Conservation (phyloP, 2,888 invertebrate genomes). For the Pocota personata region DNA sequence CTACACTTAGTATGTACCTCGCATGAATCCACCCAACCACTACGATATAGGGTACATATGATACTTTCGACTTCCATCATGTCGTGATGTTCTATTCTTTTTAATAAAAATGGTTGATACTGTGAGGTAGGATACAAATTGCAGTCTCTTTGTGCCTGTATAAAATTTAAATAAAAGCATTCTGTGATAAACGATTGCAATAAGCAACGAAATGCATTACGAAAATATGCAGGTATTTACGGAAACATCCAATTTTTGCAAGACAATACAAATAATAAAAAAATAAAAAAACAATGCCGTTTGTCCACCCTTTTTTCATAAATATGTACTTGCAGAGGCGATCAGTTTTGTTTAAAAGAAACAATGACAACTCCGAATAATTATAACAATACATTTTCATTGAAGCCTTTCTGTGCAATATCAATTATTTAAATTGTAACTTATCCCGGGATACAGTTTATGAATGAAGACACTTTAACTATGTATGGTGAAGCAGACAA, state of each 20-base stretch:
- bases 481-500: not conserved
- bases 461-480: conserved; percentile 29
- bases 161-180: not conserved
- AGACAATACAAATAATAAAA: not conserved
- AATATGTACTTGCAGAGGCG: not conserved
- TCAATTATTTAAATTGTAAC: conserved; percentile 36
- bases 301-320: not conserved
- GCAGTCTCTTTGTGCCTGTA: not conserved
- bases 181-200: not conserved
- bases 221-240: not conserved
- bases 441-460: not conserved
- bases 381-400: conserved; percentile 21
- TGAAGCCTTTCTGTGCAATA: conserved; percentile 2
- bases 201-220: not conserved
- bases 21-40: too few relatives aligned
- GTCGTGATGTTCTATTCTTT: too few relatives aligned
- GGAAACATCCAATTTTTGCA: not conserved
- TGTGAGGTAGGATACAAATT: too few relatives aligned
- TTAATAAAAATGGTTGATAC: too few relatives aligned
- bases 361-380: conserved; percentile 27
- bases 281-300: not conserved
- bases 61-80: too few relatives aligned
- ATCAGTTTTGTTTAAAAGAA: not conserved
- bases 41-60: too few relatives aligned
- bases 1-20: too few relatives aligned